Evolutionary conservation across 2,888 invertebrate genomes (phyloP), one percentile per base, ranked within the genome.

Genomic region (Papilio demoleus): DNA sequence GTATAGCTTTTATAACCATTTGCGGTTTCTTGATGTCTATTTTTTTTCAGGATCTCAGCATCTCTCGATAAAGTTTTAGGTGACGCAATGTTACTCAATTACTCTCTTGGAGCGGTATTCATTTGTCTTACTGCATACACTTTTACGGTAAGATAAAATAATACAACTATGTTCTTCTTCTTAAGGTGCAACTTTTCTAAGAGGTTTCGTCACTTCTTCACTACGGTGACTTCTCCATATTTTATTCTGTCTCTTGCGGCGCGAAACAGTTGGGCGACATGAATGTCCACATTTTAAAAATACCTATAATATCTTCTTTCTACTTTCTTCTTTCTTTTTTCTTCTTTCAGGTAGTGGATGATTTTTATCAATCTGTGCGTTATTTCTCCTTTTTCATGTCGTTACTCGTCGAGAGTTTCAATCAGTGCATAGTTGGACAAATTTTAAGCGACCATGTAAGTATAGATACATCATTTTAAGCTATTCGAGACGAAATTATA

Each of bases 101-200:
- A 88, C 70, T 75, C 81, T 11, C 85, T 88, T 70, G 89, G 89
- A 69, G 84, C 89, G 0, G 78, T 88, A 31, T 87, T 91, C 64
- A 86, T 92, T 74, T 88, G 90, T 63, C 81, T 90, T 1, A 90
- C 91, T 38, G 86, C 86, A 69, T 90, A 88, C 72, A 87, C 90
- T 27, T 85, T 85, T 53, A 86, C 87, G 70, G 92, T 91, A 79
- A 62, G 34, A 60, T 17, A 34, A 47, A 45, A 12, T 36, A 31
- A 36, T 17, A 31, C 31, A 31, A 31, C 6, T n/a, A n/a, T n/a
- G n/a, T n/a, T n/a, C n/a, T n/a, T n/a, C n/a, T n/a, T n/a, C n/a
- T n/a, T n/a, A n/a, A n/a, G n/a, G n/a, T n/a, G n/a, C n/a, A n/a
- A n/a, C n/a, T n/a, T n/a, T n/a, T n/a, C n/a, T n/a, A n/a, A n/a